Conservation (phyloP, 1,140 invertebrate species). For the Drosophila insularis region DNA sequence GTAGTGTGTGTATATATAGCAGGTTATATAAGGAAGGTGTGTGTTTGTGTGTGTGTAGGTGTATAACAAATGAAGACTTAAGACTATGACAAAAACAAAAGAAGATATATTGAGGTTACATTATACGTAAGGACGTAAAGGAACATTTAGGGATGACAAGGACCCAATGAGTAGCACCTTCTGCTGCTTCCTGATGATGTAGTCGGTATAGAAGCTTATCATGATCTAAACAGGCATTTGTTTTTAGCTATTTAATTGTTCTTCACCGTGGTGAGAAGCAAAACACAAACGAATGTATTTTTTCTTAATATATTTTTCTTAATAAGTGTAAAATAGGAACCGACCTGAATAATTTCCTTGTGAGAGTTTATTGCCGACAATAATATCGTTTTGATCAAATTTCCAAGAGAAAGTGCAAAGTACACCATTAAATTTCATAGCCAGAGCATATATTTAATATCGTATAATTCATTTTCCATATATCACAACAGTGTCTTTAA, state of each 20-base stretch:
- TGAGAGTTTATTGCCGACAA: too few species aligned
- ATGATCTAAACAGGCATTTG: too few species aligned
- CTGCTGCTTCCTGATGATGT: not conserved
- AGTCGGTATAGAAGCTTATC: not conserved
- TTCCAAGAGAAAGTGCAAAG: constrained; percentile 16
- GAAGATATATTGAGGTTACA: constrained; percentile 2
- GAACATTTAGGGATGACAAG: constrained; percentile 43
- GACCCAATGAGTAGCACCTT: constrained; percentile 17
- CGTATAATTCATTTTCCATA: constrained; percentile 35
- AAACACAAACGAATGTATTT: too few species aligned
- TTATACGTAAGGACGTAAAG: constrained; percentile 37
- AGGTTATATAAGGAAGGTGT: not conserved
- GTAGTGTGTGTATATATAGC: not conserved
- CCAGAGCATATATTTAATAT: not conserved
- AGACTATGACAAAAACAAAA: constrained; percentile 5
- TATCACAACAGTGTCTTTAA: constrained; percentile 68
- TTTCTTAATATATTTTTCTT: too few species aligned
- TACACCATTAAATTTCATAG: not conserved
- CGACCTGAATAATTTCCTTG: too few species aligned
- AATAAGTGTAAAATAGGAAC: too few species aligned
- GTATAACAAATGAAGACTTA: not conserved
- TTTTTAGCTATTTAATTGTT: too few species aligned
- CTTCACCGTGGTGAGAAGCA: too few species aligned
- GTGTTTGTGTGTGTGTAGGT: not conserved
- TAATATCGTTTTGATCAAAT: too few species aligned